A percentile compares a stretch with the other conserved stretches of the same genome.
Evolutionary conservation across 2,797 vertebrate species (phyloP).

Genomic region (Crax fasciolata): DNA sequence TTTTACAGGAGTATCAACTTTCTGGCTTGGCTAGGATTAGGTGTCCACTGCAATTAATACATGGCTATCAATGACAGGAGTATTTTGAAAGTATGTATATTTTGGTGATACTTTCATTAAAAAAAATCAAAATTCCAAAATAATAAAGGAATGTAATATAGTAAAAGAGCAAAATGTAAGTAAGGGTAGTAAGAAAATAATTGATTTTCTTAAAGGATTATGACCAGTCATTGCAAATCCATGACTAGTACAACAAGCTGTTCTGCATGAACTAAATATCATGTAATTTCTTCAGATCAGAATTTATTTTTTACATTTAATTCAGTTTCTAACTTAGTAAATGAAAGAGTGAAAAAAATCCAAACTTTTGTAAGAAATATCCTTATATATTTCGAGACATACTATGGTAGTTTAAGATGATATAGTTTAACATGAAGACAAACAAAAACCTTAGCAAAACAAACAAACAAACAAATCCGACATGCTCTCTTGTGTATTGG

Average conservation of each 20-base stretch:
- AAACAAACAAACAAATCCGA: neutral
- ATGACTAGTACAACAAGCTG: neutral
- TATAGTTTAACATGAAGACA: no score
- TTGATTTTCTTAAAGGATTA: neutral
- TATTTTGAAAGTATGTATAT: neutral
- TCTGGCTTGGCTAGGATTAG: neutral
- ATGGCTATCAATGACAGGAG: neutral
- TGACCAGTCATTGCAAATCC: rapidly evolving
- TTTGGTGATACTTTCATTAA: neutral
- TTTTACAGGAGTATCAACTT: neutral
- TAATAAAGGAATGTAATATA: neutral
- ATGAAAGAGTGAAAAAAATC: neutral
- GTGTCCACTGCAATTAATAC: neutral
- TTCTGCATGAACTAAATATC: neutral
- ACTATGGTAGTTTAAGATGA: neutral
- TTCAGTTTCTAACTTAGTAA: neutral
- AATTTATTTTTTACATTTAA: neutral
- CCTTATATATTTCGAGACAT: neutral
- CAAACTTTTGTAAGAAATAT: neutral
- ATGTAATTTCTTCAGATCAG: neutral
- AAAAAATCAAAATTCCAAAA: neutral
- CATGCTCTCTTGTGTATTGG: rapidly evolving
- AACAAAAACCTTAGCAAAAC: neutral
- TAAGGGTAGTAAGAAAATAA: neutral
- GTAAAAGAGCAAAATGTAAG: neutral